Evolutionary conservation across 2,797 vertebrate genomes (phyloP).

Genomic region (Chromobotia macracanthus): DNA sequence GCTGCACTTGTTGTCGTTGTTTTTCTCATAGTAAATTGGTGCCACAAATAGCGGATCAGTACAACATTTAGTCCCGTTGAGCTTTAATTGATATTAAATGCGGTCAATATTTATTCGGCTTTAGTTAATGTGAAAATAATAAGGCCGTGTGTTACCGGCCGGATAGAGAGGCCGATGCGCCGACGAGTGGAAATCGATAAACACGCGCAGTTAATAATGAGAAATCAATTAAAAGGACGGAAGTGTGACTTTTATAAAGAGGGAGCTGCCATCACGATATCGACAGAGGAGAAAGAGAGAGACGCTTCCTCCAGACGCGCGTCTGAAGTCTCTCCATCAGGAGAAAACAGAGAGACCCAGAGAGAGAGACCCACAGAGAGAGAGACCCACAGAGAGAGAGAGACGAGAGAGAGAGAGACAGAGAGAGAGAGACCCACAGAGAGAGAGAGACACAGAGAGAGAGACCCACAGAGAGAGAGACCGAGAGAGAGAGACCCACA

Average conservation of each 20-base stretch:
- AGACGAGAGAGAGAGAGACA: no score
- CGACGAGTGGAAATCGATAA: slow-evolving; percentile 72
- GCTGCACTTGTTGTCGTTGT: not conserved
- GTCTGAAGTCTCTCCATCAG: slow-evolving; percentile 16
- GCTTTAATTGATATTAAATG: slow-evolving; percentile 61
- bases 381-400: no score
- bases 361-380: not conserved
- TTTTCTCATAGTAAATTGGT: not conserved
- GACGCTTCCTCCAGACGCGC: not conserved
- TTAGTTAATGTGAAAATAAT: slow-evolving; percentile 76
- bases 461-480: not conserved
- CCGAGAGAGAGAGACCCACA: not conserved
- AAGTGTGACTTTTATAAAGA: slow-evolving; percentile 54
- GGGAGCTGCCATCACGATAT: slow-evolving; percentile 42
- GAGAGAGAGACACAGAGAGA: not conserved
- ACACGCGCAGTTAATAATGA: slow-evolving; percentile 80
- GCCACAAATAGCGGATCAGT: no score
- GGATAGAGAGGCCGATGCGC: slow-evolving; percentile 53
- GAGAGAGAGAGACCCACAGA: not conserved
- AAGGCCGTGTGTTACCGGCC: slow-evolving; percentile 59
- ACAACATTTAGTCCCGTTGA: no score
- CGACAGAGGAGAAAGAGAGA: slow-evolving; percentile 32
- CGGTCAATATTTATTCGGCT: slow-evolving; percentile 71
- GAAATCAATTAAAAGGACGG: slow-evolving; percentile 78
- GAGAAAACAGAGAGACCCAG: not conserved